phyloP scores from a whole-genome alignment of 2,113 vertebrate species.

The Raja brachyura region DNA sequence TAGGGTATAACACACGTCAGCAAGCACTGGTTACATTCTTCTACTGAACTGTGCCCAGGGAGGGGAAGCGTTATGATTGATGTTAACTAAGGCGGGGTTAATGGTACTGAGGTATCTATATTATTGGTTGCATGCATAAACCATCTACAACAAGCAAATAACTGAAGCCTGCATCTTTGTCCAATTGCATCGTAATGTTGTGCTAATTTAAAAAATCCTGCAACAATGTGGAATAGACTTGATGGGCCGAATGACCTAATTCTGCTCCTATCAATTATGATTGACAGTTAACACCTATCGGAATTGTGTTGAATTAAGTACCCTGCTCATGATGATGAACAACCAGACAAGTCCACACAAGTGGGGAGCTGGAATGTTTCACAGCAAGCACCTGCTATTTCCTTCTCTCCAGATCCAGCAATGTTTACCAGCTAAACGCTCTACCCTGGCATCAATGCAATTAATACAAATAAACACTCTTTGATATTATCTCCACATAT shows the following conservation, averaged over 20 bases:
- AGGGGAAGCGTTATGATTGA: too few relatives aligned
- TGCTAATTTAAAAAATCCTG: neutral
- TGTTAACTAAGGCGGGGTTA: too few relatives aligned
- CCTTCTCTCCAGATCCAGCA: neutral
- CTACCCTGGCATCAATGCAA: neutral
- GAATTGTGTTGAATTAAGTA: neutral
- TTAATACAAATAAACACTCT: neutral
- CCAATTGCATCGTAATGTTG: neutral
- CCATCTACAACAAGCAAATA: neutral
- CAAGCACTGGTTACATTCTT: too few relatives aligned
- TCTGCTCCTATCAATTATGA: neutral
- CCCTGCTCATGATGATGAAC: neutral
- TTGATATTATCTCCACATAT: neutral
- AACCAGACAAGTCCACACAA: too few relatives aligned
- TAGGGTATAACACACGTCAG: too few relatives aligned
- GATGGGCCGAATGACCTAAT: too few relatives aligned
- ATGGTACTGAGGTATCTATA: too few relatives aligned
- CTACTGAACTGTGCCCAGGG: too few relatives aligned
- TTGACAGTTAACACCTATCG: neutral
- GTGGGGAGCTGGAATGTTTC: neutral
- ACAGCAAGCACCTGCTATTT: neutral
- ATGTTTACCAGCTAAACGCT: neutral
- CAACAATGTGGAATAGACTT: neutral
- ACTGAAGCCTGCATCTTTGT: neutral
- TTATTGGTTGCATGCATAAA: too few relatives aligned